These are phyloP conservation scores for Trididemnum miniatum DNA, from an alignment of 23 tunicate species.

Conservation along the genomic window DNA sequence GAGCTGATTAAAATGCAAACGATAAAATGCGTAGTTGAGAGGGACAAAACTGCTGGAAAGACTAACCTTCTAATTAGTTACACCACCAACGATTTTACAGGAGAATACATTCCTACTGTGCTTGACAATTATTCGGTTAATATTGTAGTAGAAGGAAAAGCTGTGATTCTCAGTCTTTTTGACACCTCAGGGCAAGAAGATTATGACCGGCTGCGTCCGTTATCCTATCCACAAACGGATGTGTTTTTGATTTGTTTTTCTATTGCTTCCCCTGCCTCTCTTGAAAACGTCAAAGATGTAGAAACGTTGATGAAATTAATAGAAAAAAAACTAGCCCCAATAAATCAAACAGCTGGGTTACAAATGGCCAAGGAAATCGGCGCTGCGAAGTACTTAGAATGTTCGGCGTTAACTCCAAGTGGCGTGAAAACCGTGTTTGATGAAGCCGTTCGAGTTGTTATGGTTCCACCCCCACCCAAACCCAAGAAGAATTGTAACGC, in stretches of 20 bases:
- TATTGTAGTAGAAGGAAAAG: neutral
- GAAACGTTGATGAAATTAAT: too few relatives aligned
- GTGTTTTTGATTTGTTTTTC: neutral
- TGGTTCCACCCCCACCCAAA: too few relatives aligned
- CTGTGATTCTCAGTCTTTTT: neutral
- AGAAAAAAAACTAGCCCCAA: too few relatives aligned
- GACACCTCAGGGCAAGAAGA: constrained; percentile 47
- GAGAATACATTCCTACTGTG: neutral
- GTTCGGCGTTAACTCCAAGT: neutral
- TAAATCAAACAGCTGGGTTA: too few relatives aligned
- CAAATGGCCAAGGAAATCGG: neutral
- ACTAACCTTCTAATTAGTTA: neutral
- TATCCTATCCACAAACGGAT: neutral
- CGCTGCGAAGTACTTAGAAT: neutral
- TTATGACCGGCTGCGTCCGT: constrained; percentile 38
- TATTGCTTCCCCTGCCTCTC: neutral
- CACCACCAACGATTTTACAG: neutral
- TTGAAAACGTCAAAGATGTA: constrained; percentile 8
- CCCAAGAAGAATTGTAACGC: too few relatives aligned
- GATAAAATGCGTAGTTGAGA: neutral
- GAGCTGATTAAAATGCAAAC: too few relatives aligned
- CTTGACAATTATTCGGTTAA: neutral
- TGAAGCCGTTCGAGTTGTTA: neutral
- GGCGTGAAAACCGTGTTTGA: neutral
- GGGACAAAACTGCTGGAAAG: neutral